Evolutionary conservation across 2,888 invertebrate species (phyloP).

Genomic region (Aspidiotus destructor): DNA sequence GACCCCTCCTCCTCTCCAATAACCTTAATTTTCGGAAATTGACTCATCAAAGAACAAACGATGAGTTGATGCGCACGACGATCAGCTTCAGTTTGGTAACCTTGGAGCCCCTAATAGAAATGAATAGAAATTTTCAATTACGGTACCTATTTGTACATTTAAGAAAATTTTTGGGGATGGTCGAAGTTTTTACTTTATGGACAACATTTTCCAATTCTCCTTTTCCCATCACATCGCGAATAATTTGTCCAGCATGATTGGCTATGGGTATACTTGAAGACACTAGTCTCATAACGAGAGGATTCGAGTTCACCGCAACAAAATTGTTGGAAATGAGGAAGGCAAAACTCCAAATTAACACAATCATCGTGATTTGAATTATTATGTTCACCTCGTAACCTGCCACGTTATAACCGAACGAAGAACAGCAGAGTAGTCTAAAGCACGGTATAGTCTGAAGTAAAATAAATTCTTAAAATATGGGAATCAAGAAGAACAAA

Average conservation of each 20-base stretch:
- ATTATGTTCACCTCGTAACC: no score
- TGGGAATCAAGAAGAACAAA: no score
- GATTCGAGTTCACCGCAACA: conserved; percentile 38
- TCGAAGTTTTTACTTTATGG: conserved; percentile 64
- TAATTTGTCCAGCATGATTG: conserved; percentile 75
- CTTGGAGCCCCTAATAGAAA: conserved; percentile 56
- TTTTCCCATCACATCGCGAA: conserved; percentile 77
- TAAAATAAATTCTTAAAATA: no score
- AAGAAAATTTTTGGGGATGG: neutral
- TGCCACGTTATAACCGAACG: no score
- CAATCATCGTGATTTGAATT: no score
- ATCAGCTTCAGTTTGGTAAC: conserved; percentile 97
- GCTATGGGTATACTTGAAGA: conserved; percentile 73
- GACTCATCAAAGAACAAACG: conserved; percentile 68
- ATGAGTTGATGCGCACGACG: conserved; percentile 90
- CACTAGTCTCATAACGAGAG: conserved; percentile 60
- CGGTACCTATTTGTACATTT: conserved; percentile 12
- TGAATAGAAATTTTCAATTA: conserved; percentile 18
- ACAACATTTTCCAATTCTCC: conserved; percentile 78
- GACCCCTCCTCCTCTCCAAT: conserved; percentile 78
- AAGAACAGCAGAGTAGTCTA: no score
- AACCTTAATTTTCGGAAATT: conserved; percentile 73
- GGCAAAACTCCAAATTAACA: no score
- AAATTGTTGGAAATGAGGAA: no score
- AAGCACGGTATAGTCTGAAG: no score